Conservation (phyloP, 2,797 vertebrate genomes). For the Knipowitschia caucasica region DNA sequence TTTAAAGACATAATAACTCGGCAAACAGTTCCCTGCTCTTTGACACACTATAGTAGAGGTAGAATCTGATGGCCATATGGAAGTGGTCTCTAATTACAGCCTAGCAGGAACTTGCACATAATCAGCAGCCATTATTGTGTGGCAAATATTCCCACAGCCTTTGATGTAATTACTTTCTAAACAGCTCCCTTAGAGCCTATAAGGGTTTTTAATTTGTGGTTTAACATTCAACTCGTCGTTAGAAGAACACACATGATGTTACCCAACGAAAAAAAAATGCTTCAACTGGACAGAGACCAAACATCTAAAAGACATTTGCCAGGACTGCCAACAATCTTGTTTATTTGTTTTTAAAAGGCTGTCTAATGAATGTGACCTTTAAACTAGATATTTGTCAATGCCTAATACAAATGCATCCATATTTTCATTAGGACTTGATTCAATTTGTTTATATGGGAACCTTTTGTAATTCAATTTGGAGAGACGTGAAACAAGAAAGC, state of each 20-base stretch:
- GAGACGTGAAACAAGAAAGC: too few relatives aligned
- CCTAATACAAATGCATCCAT: conserved; percentile 35
- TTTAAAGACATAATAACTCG: neutral
- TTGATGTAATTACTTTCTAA: conserved; percentile 81
- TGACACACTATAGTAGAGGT: conserved; percentile 25
- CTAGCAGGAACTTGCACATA: conserved; percentile 69
- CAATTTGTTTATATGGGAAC: conserved; percentile 45
- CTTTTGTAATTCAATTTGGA: conserved; percentile 49
- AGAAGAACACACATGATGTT: conserved; percentile 53
- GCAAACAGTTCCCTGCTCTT: conserved; percentile 3
- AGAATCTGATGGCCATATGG: conserved; percentile 58
- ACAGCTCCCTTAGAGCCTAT: conserved; percentile 72
- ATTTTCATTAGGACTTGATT: conserved; percentile 48
- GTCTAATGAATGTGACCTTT: conserved; percentile 44
- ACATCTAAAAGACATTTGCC: neutral
- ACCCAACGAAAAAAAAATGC: neutral
- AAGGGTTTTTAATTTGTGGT: conserved; percentile 71
- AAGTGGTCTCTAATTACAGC: conserved; percentile 65
- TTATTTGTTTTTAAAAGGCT: conserved; percentile 20
- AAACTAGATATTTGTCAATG: conserved; percentile 29
- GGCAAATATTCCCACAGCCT: conserved; percentile 75
- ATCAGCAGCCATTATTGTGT: conserved; percentile 70
- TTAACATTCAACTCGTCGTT: conserved; percentile 61
- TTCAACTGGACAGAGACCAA: conserved; percentile 11
- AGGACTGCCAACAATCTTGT: conserved; percentile 6